Evolutionary conservation across 2,113 vertebrate genomes (phyloP).

Genomic region (Cavia porcellus): DNA sequence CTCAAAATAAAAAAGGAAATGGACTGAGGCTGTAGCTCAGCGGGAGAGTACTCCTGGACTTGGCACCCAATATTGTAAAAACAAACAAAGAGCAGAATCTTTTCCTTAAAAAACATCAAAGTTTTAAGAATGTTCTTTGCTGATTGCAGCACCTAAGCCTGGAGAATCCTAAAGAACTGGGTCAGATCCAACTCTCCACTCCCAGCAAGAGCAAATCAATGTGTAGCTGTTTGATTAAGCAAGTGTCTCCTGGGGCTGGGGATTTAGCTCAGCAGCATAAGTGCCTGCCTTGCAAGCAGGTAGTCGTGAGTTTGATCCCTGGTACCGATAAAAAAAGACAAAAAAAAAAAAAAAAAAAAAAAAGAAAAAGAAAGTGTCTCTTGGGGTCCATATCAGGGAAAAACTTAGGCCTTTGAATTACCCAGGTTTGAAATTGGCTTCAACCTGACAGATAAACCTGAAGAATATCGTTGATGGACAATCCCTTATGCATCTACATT

Average conservation of each 20-base stretch:
- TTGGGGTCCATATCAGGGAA: neutral
- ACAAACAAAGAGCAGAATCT: neutral
- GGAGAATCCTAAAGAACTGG: neutral
- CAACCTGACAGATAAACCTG: constrained; percentile 14
- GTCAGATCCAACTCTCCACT: neutral
- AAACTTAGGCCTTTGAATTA: constrained; percentile 21
- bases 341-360: no score
- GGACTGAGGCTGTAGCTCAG: neutral
- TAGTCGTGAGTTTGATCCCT: no score
- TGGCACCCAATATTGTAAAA: neutral
- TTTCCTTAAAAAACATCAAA: neutral
- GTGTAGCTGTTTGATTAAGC: neutral
- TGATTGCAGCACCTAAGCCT: neutral
- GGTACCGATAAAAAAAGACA: no score
- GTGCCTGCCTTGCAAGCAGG: no score
- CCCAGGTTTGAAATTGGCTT: constrained; percentile 51
- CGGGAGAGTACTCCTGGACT: neutral
- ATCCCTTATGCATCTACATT: constrained; percentile 36
- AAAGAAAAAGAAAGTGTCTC: neutral
- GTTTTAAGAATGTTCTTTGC: constrained; percentile 3
- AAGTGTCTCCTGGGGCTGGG: neutral
- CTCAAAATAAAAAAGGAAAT: neutral
- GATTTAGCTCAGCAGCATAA: no score
- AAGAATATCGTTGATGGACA: constrained; percentile 53
- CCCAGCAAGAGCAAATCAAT: neutral